Conservation (phyloP, 2,113 vertebrate species). For the Lasiurus cinereus region DNA sequence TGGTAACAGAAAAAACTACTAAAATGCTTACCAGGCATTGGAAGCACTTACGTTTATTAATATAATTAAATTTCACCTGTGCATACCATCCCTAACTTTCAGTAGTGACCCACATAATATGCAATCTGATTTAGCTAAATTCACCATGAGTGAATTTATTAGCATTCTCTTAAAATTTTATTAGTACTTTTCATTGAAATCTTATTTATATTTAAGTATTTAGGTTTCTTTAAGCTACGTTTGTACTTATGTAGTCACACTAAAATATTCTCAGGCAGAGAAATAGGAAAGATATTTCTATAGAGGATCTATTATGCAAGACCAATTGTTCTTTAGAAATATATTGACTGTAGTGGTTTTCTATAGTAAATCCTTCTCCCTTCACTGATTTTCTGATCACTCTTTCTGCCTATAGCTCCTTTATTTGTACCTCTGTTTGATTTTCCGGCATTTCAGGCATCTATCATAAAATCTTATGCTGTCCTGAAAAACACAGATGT, state of each 20-base stretch:
- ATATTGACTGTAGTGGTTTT: constrained; percentile 12
- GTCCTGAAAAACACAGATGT: neutral
- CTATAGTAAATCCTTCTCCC: neutral
- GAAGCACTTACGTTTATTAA: constrained; percentile 8
- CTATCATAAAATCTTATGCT: constrained; percentile 4
- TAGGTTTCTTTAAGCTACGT: neutral
- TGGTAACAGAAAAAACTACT: constrained; percentile 1
- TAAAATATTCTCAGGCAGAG: constrained; percentile 17
- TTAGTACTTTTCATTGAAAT: neutral
- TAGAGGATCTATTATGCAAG: neutral
- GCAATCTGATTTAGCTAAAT: neutral
- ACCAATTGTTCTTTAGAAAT: constrained; percentile 6
- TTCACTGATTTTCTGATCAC: neutral
- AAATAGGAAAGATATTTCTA: neutral
- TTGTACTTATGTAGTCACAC: neutral
- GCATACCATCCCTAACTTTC: neutral
- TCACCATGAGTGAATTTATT: constrained; percentile 47
- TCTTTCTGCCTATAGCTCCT: neutral
- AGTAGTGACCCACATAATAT: constrained; percentile 16
- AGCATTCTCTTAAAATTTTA: neutral
- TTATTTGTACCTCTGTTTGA: neutral
- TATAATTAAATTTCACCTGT: neutral
- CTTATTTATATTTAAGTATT: constrained; percentile 15
- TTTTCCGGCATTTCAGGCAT: constrained; percentile 47
- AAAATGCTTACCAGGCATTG: constrained; percentile 15